These are phyloP conservation scores for Fistularia commersonii DNA, from an alignment of 2,797 vertebrate genomes.

Conservation along the genomic window DNA sequence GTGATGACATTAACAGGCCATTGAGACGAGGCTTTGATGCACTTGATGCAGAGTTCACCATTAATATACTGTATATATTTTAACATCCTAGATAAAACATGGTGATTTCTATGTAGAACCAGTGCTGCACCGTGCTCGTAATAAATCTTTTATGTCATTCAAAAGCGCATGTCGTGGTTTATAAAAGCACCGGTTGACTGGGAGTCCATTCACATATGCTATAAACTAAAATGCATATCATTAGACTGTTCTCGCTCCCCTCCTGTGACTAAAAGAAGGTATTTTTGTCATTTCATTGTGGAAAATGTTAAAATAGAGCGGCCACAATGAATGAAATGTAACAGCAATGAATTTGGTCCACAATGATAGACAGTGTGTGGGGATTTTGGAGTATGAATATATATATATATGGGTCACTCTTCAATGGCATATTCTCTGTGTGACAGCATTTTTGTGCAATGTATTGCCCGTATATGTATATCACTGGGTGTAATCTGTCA, in stretches of 20 bases:
- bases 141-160: too few species aligned
- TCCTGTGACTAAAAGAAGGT: slow-evolving; percentile 6
- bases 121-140: too few species aligned
- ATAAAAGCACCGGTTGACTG: too few species aligned
- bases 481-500: slow-evolving; percentile 9
- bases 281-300: slow-evolving; percentile 23
- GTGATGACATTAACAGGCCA: too few species aligned
- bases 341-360: slow-evolving; percentile 21
- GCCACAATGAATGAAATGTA: slow-evolving; percentile 21
- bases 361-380: slow-evolving; percentile 17
- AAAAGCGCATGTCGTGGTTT: too few species aligned
- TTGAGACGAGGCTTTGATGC: too few species aligned
- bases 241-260: neutral
- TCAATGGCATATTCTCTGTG: slow-evolving; percentile 5
- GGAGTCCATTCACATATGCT: slow-evolving; percentile 15
- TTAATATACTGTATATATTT: too few species aligned
- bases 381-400: slow-evolving; percentile 12
- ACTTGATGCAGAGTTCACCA: too few species aligned
- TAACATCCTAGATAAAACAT: too few species aligned
- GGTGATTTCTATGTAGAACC: too few species aligned
- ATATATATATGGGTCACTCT: slow-evolving; percentile 16
- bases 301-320: slow-evolving; percentile 22
- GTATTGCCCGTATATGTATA: neutral
- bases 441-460: slow-evolving; percentile 23
- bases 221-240: slow-evolving; percentile 18